These are phyloP conservation scores for Formica aserva DNA, from an alignment of 2,888 invertebrate species.

Conservation along the genomic window DNA sequence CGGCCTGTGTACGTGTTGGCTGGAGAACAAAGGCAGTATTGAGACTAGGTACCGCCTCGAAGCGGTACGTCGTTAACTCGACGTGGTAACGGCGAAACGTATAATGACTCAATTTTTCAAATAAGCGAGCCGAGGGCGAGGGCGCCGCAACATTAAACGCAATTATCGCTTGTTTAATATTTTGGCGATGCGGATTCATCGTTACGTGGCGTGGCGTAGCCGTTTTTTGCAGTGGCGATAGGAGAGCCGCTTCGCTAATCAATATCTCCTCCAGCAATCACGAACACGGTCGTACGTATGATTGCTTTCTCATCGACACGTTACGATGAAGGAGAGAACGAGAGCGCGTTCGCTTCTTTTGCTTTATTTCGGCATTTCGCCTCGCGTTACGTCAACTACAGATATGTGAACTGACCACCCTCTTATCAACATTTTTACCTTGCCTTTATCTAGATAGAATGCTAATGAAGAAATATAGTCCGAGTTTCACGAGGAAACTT, in stretches of 20 bases:
- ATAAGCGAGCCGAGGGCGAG: constrained; percentile 43
- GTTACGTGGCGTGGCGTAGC: neutral
- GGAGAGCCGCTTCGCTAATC: constrained; percentile 3
- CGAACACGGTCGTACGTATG: neutral
- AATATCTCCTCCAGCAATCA: constrained; percentile 3
- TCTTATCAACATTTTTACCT: neutral
- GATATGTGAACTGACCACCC: constrained; percentile 18
- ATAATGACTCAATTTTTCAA: constrained; percentile 70
- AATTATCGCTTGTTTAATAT: constrained; percentile 66
- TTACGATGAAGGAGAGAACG: neutral
- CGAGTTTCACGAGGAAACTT: neutral
- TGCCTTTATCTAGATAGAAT: constrained; percentile 56
- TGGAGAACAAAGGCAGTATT: constrained; percentile 31
- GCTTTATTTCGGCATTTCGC: constrained; percentile 7
- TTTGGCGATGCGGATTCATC: constrained; percentile 56
- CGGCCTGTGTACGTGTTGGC: neutral
- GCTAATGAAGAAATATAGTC: constrained; percentile 53
- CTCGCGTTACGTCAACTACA: constrained; percentile 49
- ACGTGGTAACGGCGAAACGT: constrained; percentile 38
- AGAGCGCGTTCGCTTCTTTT: constrained; percentile 10
- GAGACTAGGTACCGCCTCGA: constrained; percentile 33
- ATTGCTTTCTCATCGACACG: constrained; percentile 40
- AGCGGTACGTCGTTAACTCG: constrained; percentile 53
- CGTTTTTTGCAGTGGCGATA: constrained; percentile 16
- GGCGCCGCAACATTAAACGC: constrained; percentile 60